Percentiles rank a stretch among this genome's conserved stretches.
phyloP scores from a whole-genome alignment of 2,113 vertebrate species.

The Pyrgilauda ruficollis region DNA sequence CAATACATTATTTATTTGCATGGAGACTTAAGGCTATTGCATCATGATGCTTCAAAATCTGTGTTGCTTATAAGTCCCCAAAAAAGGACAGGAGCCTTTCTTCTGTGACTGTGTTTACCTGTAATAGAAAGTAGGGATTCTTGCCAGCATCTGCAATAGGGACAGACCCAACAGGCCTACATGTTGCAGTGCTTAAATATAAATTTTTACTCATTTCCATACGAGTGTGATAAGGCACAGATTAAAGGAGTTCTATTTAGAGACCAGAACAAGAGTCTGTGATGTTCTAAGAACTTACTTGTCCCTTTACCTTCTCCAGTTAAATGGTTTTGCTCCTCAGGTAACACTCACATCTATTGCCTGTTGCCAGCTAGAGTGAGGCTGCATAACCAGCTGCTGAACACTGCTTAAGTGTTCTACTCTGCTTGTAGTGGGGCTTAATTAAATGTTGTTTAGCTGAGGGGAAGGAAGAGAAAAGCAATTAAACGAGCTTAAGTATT shows the following conservation, averaged over 20 bases:
- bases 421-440: neutral
- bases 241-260: neutral
- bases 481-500: neutral
- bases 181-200: neutral
- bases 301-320: neutral
- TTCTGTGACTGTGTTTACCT: neutral
- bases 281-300: neutral
- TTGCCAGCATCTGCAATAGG: neutral
- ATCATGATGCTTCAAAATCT: neutral
- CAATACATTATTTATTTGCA: slow-evolving; percentile 10
- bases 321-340: neutral
- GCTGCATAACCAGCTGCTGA: neutral
- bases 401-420: neutral
- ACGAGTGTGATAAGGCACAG: neutral
- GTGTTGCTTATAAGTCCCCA: neutral
- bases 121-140: neutral
- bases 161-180: neutral
- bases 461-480: neutral
- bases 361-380: neutral
- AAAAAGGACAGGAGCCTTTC: neutral
- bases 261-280: neutral
- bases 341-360: neutral
- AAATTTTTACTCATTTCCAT: neutral
- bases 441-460: neutral
- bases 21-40: neutral